phyloP scores from a whole-genome alignment of 2,888 invertebrate species.

The Cerastoderma edule region DNA sequence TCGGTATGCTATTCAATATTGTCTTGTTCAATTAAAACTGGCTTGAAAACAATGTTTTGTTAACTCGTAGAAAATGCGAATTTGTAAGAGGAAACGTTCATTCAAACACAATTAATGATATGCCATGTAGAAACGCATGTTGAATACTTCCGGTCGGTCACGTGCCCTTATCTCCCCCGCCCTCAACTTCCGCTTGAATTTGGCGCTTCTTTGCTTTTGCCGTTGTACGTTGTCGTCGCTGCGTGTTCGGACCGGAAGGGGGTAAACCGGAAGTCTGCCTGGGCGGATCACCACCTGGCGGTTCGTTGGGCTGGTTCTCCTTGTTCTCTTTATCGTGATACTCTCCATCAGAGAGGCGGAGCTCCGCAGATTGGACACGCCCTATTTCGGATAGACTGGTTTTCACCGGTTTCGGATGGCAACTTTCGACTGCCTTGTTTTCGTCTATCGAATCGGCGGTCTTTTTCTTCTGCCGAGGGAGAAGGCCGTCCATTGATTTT shows the following conservation, averaged over 20 bases:
- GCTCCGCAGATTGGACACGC: constrained; percentile 49
- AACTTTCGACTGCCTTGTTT: constrained; percentile 29
- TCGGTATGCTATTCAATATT: too few species aligned
- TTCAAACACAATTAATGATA: too few species aligned
- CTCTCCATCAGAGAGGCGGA: constrained; percentile 48
- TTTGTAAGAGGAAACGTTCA: too few species aligned
- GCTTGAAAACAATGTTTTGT: too few species aligned
- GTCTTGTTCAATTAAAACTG: too few species aligned
- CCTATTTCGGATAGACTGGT: constrained; percentile 35
- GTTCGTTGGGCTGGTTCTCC: constrained; percentile 58
- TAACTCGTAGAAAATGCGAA: too few species aligned
- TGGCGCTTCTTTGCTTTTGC: constrained; percentile 79
- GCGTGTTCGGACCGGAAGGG: constrained; percentile 62
- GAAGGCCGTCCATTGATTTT: constrained; percentile 81
- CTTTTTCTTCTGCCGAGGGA: constrained; percentile 64
- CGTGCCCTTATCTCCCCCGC: constrained; percentile 52
- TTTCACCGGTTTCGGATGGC: constrained; percentile 26
- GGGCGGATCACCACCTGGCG: constrained; percentile 38
- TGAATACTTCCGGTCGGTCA: constrained; percentile 25
- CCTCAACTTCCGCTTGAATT: constrained; percentile 66
- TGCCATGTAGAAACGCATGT: too few species aligned
- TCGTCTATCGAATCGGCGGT: constrained; percentile 47
- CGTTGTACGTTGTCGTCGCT: constrained; percentile 72
- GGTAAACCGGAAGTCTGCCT: constrained; percentile 58
- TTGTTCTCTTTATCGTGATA: constrained; percentile 62